Base-by-base conservation (phyloP, 2,797 vertebrate species). In the Epinephelus malabaricus region DNA sequence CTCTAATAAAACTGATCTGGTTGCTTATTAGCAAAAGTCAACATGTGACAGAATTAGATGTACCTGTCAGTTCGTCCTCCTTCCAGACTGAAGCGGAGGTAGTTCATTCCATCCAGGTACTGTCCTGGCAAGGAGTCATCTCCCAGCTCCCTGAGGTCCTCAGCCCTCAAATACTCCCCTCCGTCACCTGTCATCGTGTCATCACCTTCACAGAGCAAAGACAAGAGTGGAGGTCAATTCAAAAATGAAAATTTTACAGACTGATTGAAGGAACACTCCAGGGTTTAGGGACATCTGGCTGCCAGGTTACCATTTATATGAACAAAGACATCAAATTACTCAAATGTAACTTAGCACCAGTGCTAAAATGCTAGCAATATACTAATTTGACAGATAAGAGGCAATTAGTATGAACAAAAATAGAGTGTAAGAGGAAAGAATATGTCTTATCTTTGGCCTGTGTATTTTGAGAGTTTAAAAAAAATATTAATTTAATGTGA, bases 141-240 rank as follows among this genome's bases (percentile, higher is more conserved):
- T 2, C 98, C 98, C 15, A 99, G 95, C 85, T 99, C 98, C 86
- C 96, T 94, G 27, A 99, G 93, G 81, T 99, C 98, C 91, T 99
- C 98, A 0, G 97, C 95, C 83, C 98, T 95, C 5, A 99, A 94
- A 76, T 99, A 99, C 86, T 99, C 98, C 40, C 97, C 97, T 43
- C 97, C 98, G 11, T 99, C 98, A 0, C 98, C 98, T 0, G 98
- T 99, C 97, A 99, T 98, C 0, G 98, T 98, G 93, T 99, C 98
- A 43, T 99, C 98, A 60, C 97, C 98, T 99, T 89, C 10, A 63
- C 81, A 46, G 17, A 65, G 34, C 21, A 53, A 15, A 68, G 9
- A 64, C n/a, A 60, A 15, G 6, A 3, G 13, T 5, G 25, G 49
- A 47, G 27, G 45, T 69, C 34, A 49, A 27, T 5, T 56, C 2